These are phyloP conservation scores for Eufriesea mexicana DNA, from an alignment of 1,140 invertebrate species.

Conservation along the genomic window DNA sequence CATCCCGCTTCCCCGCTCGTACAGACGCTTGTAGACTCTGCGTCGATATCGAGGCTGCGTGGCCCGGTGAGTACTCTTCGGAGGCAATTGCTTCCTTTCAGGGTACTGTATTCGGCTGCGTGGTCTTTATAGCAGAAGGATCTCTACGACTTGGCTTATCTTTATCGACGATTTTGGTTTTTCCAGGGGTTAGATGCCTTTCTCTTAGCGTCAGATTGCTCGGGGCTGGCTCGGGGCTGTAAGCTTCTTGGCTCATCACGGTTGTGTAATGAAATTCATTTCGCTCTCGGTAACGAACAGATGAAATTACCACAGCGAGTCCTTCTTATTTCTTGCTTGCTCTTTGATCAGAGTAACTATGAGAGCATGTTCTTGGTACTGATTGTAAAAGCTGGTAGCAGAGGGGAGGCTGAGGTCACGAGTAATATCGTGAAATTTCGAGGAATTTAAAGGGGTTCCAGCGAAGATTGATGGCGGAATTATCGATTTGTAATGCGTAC, in stretches of 20 bases:
- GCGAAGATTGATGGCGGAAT: too few species aligned
- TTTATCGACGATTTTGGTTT: background rate
- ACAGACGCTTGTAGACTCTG: background rate
- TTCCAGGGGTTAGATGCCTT: constrained; percentile 8
- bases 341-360: background rate
- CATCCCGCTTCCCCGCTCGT: constrained; percentile 18
- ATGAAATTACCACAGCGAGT: constrained; percentile 15
- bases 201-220: background rate
- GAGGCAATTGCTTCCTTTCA: constrained; percentile 61
- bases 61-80: constrained; percentile 7
- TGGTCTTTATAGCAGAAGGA: constrained; percentile 8
- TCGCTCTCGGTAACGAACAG: background rate
- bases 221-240: background rate
- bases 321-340: background rate
- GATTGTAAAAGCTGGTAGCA: background rate
- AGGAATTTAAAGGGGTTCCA: too few species aligned
- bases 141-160: constrained; percentile 31
- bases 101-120: background rate
- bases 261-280: constrained; percentile 18
- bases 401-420: too few species aligned
- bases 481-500: too few species aligned
- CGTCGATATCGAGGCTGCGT: constrained; percentile 34
- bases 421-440: too few species aligned
- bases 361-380: background rate
- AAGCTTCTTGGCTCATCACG: background rate